Percentiles rank a stretch among this genome's conserved stretches.
These are phyloP conservation scores for Calameuta pallipes DNA, from an alignment of 2,888 invertebrate genomes.

Conservation along the genomic window DNA sequence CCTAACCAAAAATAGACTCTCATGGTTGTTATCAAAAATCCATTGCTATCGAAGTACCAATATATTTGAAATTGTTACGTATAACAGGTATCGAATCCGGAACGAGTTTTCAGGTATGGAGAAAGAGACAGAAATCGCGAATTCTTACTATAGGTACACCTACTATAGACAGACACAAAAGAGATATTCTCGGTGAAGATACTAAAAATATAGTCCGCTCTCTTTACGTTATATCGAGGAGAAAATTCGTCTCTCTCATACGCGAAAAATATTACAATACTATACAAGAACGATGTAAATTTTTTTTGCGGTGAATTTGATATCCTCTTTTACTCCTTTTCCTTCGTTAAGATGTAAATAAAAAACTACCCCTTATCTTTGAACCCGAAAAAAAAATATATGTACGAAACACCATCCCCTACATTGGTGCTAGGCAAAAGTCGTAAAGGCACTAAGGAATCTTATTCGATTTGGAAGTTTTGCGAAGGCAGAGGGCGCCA, in stretches of 20 bases:
- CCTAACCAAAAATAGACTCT: neutral
- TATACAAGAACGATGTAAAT: neutral
- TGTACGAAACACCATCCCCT: constrained; percentile 24
- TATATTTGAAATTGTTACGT: neutral
- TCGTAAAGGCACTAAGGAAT: constrained; percentile 24
- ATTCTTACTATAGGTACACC: neutral
- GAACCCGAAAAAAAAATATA: neutral
- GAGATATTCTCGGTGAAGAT: neutral
- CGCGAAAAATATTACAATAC: neutral
- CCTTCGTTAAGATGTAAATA: neutral
- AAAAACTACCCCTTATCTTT: neutral
- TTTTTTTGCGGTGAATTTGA: neutral
- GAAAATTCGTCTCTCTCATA: neutral
- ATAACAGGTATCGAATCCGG: neutral
- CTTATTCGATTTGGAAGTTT: constrained; percentile 55
- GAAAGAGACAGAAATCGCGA: neutral
- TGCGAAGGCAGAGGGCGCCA: constrained; percentile 33
- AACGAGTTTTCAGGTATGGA: neutral
- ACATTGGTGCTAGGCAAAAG: constrained; percentile 11
- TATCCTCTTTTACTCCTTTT: neutral
- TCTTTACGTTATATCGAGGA: neutral
- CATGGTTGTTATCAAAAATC: neutral
- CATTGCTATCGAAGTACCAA: neutral
- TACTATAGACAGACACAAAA: no score
- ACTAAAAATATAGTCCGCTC: neutral